Evolutionary conservation across 2,797 vertebrate genomes (phyloP).

Genomic region (Sylvia borin): DNA sequence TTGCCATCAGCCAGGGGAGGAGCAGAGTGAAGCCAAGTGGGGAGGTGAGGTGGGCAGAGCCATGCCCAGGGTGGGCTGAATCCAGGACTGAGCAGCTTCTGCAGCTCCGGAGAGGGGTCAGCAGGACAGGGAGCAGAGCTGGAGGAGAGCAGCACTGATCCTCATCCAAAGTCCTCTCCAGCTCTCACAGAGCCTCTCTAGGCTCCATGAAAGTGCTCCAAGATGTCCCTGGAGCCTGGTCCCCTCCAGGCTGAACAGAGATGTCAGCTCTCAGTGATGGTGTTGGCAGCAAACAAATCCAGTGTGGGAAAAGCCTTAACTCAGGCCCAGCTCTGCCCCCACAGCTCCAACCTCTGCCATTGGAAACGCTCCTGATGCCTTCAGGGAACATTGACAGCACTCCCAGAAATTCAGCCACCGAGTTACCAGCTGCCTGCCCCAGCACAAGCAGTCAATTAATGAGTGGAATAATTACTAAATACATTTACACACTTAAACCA

Average conservation of each 20-base stretch:
- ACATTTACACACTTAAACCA: not conserved
- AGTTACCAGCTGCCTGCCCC: not conserved
- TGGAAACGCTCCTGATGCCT: not conserved
- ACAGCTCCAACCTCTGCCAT: not conserved
- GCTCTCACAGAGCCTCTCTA: not conserved
- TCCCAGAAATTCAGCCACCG: not conserved
- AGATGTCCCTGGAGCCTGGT: not conserved
- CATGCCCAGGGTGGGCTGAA: not conserved
- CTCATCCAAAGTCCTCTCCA: not conserved
- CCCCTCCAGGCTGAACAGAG: not conserved
- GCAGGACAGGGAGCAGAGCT: not conserved
- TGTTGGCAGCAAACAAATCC: not conserved
- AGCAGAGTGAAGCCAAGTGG: not conserved
- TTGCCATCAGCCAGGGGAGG: not conserved
- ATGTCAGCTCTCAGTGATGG: not conserved
- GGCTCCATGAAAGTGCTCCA: not conserved
- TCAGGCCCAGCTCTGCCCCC: not conserved
- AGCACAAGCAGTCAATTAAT: not conserved
- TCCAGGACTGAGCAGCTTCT: not conserved
- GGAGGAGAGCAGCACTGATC: not conserved
- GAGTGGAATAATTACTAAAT: not conserved
- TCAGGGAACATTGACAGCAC: not conserved
- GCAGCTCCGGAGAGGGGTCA: not conserved
- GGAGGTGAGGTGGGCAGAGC: not conserved
- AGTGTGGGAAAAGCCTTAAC: not conserved